These are phyloP conservation scores for Dynastes hyllus DNA, from an alignment of 2,888 invertebrate genomes.

Conservation along the genomic window DNA sequence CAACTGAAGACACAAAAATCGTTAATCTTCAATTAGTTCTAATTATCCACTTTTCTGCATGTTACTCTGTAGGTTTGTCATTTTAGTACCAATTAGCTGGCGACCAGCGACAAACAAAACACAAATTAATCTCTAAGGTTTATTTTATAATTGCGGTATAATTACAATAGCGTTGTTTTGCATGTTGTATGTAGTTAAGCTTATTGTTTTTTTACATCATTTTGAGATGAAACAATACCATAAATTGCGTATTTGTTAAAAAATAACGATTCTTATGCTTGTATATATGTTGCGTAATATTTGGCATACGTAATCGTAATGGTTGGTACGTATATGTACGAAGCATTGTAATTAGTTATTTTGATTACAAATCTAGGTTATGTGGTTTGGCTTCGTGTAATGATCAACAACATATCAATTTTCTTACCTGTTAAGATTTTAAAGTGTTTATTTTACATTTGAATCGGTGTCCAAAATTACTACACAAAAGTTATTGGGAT, in stretches of 20 bases:
- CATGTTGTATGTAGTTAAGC: constrained; percentile 6
- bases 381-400: neutral
- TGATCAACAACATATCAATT: too few relatives aligned
- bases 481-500: too few relatives aligned
- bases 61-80: constrained; percentile 7
- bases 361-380: too few relatives aligned
- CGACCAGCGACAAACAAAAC: constrained; percentile 2
- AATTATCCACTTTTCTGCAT: constrained; percentile 8
- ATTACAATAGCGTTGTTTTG: constrained; percentile 18
- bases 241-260: constrained; percentile 17
- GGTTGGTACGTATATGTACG: neutral
- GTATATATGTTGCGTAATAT: neutral
- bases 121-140: constrained; percentile 11
- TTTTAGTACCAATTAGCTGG: constrained; percentile 23
- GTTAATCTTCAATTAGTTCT: neutral
- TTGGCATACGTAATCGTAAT: neutral
- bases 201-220: constrained; percentile 22
- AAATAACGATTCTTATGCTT: constrained; percentile 5
- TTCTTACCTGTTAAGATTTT: too few relatives aligned
- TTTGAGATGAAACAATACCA: neutral
- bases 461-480: too few relatives aligned
- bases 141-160: constrained; percentile 23
- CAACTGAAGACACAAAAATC: neutral
- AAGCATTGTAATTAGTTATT: neutral
- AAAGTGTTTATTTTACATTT: too few relatives aligned